A percentile compares a stretch with the other conserved stretches of the same genome.
phyloP scores from a whole-genome alignment of 2,113 vertebrate genomes.

The Acanthisitta chloris region DNA sequence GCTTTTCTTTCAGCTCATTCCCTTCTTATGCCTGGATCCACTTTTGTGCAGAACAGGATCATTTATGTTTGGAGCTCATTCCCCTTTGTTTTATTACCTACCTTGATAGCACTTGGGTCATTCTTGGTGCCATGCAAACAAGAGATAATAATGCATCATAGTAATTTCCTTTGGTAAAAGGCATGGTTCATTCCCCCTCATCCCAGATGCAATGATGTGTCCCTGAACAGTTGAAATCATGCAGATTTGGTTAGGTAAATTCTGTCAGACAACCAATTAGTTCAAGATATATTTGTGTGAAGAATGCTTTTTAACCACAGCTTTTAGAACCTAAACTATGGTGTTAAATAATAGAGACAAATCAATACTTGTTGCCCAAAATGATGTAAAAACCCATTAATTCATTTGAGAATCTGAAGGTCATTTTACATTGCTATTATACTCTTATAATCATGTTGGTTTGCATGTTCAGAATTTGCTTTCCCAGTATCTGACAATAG shows the following conservation, averaged over 20 bases:
- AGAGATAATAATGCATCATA: not conserved
- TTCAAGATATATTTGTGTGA: not conserved
- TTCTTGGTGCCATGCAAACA: not conserved
- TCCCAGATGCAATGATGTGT: not conserved
- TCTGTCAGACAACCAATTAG: not conserved
- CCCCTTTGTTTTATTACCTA: not conserved
- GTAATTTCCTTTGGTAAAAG: not conserved
- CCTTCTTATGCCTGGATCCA: not conserved
- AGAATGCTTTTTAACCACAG: constrained; percentile 41
- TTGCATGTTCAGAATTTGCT: not conserved
- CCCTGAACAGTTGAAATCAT: not conserved
- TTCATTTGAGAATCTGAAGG: not conserved
- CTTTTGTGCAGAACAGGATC: not conserved
- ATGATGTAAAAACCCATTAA: not conserved
- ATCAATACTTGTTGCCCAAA: not conserved
- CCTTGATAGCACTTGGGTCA: not conserved
- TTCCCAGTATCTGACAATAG: not conserved
- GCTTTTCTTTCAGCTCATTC: constrained; percentile 20
- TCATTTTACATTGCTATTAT: not conserved
- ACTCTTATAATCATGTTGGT: not conserved
- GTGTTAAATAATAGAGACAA: constrained; percentile 4
- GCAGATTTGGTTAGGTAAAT: not conserved
- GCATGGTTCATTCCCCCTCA: not conserved
- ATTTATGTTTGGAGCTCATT: not conserved
- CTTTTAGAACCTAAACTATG: constrained; percentile 7